Evolutionary conservation across 2,888 invertebrate species (phyloP), one percentile per base, ranked within the genome.

Genomic region (Apamea crenata): DNA sequence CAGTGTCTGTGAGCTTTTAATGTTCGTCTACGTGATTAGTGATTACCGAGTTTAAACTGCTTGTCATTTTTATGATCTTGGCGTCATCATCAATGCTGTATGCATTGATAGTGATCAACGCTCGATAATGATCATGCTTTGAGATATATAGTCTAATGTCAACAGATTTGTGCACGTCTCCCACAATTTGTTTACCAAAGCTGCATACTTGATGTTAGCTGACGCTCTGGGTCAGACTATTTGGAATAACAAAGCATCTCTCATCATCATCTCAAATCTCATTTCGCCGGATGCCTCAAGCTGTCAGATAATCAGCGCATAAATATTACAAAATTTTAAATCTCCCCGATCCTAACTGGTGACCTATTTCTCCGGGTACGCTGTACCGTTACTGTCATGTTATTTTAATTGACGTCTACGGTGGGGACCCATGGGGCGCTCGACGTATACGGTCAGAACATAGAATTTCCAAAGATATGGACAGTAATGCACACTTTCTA

Each of bases 301-400:
- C 76, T 70, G 73, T 74, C 70, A 65, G 74, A 78, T 86, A 80
- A 78, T 77, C 80, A 78, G 74, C 69, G 29, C 67, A 77, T 87
- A 80, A 86, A 86, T 80, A 88, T 75, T 66, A 77, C 73, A 84
- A 65, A 82, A 82, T 86, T 77, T 80, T 40, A 83, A 88, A 78
- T 81, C 69, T 81, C 65, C 40, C 81, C 78, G 76, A 44, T 81
- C 75, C 84, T 78, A 80, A 85, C 83, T 78, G 82, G 79, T 90
- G 91, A 90, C 90, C 91, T 86, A 90, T 68, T 88, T 89, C 75
- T 72, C 66, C 68, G 79, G 81, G 77, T 83, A 72, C 80, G 76
- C 74, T 76, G 75, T 82, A 82, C 85, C 85, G 82, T 87, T 84
- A 85, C 82, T 82, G 85, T 85, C 88, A 83, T 83, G 83, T 86